Conservation (phyloP, 2,797 vertebrate genomes). For the Otolemur crassicaudatus region DNA sequence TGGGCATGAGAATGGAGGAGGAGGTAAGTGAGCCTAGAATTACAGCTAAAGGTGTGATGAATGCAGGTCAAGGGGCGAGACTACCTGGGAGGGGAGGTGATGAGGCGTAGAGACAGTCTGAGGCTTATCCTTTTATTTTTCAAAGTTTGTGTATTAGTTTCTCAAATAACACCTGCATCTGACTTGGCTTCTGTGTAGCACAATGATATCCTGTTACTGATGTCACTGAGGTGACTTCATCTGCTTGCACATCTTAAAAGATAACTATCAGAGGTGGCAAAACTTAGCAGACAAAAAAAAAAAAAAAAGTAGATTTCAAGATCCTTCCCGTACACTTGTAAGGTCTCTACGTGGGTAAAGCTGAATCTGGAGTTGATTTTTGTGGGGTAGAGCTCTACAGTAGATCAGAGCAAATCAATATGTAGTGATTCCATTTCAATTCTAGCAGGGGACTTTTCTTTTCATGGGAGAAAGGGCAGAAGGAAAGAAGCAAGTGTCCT, state of each 20-base stretch:
- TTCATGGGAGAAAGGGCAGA: not conserved
- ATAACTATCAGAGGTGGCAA: conserved; percentile 64
- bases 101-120: conserved; percentile 47
- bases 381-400: not conserved
- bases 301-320: conserved; percentile 43
- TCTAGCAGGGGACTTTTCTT: not conserved
- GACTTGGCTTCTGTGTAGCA: conserved; percentile 61
- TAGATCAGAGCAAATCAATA: not conserved
- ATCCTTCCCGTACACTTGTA: not conserved
- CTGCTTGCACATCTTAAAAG: conserved; percentile 57
- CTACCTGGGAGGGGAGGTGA: not conserved
- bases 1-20: not conserved
- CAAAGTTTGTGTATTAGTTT: conserved; percentile 62
- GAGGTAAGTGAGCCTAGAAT: not conserved
- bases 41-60: not conserved
- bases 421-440: not conserved
- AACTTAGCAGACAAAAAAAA: not conserved
- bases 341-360: not conserved
- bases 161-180: conserved; percentile 28
- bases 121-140: conserved; percentile 52
- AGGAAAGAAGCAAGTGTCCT: not conserved
- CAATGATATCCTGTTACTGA: conserved; percentile 66
- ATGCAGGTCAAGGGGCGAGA: not conserved
- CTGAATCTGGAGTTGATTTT: not conserved
- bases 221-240: conserved; percentile 68